Evolutionary conservation across 2,797 vertebrate genomes (phyloP).

Genomic region (Craterocephalus amniculus): DNA sequence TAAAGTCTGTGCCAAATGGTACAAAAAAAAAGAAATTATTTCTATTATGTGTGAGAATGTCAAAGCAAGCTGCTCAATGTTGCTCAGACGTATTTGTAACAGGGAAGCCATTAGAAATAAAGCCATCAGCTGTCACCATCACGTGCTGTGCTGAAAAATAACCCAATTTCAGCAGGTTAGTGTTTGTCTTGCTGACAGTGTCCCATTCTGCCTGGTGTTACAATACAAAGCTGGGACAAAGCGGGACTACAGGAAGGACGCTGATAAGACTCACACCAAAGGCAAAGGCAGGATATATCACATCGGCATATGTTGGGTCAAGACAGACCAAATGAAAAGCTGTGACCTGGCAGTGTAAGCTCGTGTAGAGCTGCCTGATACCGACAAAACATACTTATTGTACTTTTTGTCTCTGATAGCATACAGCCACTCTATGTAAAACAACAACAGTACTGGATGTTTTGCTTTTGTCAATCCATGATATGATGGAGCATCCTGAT

Average conservation of each 20-base stretch:
- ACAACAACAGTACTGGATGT: background rate
- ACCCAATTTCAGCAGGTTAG: conserved; percentile 70
- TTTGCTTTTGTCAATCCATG: background rate
- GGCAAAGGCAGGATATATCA: conserved; percentile 43
- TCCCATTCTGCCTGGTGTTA: conserved; percentile 57
- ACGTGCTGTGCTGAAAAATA: conserved; percentile 72
- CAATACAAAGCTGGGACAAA: conserved; percentile 49
- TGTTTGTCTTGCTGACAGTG: conserved; percentile 74
- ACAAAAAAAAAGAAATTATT: conserved; percentile 33
- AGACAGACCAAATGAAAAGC: conserved; percentile 15
- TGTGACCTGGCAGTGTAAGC: background rate
- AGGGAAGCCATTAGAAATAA: conserved; percentile 39
- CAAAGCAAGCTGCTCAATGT: conserved; percentile 27
- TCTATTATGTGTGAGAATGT: conserved; percentile 32
- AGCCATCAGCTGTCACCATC: conserved; percentile 70
- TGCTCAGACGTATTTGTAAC: conserved; percentile 42
- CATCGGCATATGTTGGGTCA: conserved; percentile 36
- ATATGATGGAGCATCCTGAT: background rate
- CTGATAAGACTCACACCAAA: conserved; percentile 76
- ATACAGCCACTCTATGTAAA: background rate
- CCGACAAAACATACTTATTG: background rate
- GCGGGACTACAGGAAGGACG: conserved; percentile 56
- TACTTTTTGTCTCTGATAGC: background rate
- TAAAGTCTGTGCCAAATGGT: conserved; percentile 2
- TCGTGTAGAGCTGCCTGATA: background rate